Base-by-base conservation (phyloP, 2,888 invertebrate genomes). In the Chaitophorus viminalis region DNA sequence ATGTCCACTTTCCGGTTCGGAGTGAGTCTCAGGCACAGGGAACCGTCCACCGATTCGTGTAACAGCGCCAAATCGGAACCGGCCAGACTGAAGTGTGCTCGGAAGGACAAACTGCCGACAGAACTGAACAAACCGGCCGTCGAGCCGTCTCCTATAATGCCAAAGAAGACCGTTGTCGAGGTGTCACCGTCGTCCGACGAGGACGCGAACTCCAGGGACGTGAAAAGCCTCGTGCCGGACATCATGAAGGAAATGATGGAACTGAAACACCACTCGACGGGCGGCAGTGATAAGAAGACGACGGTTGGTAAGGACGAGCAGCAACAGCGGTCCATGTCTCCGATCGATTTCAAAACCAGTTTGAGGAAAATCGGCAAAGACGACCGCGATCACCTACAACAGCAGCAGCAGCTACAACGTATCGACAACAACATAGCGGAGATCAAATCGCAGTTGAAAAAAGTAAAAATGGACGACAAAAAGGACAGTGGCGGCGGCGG, bases 171-270 rank as follows among this genome's bases (percentile, higher is more conserved):
- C 74, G 29, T 83, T 2, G 25, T 31, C 0, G 89, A 88, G 36
- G 75, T 86, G 31, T 39, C 76, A 18, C 76, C 76, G 11, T 89
- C 77, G 33, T 82, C 82, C 8, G 82, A 82, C 72, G 76, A 89
- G 89, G 89, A 90, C 72, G 8, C 14, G 2, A 11, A 9, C 17
- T 33, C 84, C 25, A 81, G 11, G 74, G 87, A 92, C 89, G 91
- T 92, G 90, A 92, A 92, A 90, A 93, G 92, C 89, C 91, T 91
- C 0, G 92, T 93, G 89, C 92, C 93, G 11, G 93, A 94, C 54
- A 90, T 90, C 88, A 94, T 95, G 93, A 96, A 96, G 90, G 96
- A 96, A 91, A 96, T 96, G 94, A 92, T 95, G 81, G 96, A 96
- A 91, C 92, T 95, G 81, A 95, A 96, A 91, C 92, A 96, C 46